Evolutionary conservation across 2,888 invertebrate genomes (phyloP).

Genomic region (Drosophila paranaensis): DNA sequence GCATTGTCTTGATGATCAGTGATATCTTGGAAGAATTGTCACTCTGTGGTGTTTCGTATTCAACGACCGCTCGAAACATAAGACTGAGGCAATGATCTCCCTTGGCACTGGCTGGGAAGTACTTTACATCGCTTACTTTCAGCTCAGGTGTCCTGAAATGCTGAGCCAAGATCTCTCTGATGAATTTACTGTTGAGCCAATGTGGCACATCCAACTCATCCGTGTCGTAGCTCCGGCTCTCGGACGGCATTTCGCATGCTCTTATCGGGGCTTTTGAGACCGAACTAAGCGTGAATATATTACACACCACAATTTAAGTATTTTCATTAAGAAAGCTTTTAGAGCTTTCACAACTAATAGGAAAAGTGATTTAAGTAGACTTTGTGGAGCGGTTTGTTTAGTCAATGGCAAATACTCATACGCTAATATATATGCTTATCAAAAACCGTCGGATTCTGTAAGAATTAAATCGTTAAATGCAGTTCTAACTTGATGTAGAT

Average conservation of each 20-base stretch:
- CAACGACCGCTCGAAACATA: slow-evolving; percentile 1
- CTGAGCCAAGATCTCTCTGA: slow-evolving; percentile 35
- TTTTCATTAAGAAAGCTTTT: not conserved
- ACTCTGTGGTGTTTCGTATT: not conserved
- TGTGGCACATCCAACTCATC: slow-evolving; percentile 58
- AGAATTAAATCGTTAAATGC: not conserved
- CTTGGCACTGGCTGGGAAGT: slow-evolving; percentile 8
- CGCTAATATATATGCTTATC: not conserved
- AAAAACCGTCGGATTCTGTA: not conserved
- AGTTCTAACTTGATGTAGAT: not conserved
- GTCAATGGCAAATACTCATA: no score
- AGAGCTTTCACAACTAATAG: not conserved
- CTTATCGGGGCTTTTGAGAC: not conserved
- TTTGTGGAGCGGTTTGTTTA: no score
- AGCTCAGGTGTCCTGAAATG: slow-evolving; percentile 20
- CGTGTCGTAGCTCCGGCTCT: slow-evolving; percentile 24
- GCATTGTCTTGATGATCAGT: slow-evolving; percentile 4
- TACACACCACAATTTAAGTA: not conserved
- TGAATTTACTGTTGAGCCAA: slow-evolving; percentile 54
- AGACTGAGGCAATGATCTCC: slow-evolving; percentile 3
- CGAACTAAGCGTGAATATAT: not conserved
- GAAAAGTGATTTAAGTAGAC: no score
- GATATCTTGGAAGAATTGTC: not conserved
- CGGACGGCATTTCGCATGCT: not conserved
- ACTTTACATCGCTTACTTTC: slow-evolving; percentile 4